Conservation (phyloP, 35 echinoderm and acorn worm genomes). For the Anneissia japonica region DNA sequence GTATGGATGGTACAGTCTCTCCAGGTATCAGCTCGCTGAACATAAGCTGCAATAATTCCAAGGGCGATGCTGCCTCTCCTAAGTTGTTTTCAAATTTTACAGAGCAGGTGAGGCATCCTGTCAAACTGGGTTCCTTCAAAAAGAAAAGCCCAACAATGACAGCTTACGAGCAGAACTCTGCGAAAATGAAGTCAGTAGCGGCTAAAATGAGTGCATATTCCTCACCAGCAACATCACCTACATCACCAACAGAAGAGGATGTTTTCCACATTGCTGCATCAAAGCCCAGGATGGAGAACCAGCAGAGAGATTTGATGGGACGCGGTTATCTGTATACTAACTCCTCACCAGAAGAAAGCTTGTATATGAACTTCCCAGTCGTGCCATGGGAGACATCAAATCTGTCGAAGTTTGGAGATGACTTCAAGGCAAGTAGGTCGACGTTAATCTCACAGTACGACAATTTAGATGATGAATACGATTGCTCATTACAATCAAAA, state of each 20-base stretch:
- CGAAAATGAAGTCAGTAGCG: not conserved
- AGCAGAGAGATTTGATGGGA: too few species aligned
- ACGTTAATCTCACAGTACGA: not conserved
- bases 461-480: not conserved
- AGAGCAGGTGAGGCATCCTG: not conserved
- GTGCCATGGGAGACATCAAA: not conserved
- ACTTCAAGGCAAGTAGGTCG: not conserved
- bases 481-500: not conserved
- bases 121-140: not conserved
- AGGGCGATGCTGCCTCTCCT: not conserved
- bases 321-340: not conserved
- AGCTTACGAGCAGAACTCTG: not conserved
- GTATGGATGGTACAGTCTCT: not conserved
- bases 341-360: not conserved
- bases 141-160: not conserved
- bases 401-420: not conserved
- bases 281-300: not conserved
- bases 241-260: not conserved
- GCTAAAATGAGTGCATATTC: not conserved
- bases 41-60: not conserved
- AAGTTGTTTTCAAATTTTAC: not conserved
- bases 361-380: not conserved
- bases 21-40: not conserved
- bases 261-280: not conserved
- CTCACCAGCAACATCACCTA: not conserved